Evolutionary conservation across 2,888 invertebrate genomes (phyloP).

Genomic region (Serripes groenlandicus): DNA sequence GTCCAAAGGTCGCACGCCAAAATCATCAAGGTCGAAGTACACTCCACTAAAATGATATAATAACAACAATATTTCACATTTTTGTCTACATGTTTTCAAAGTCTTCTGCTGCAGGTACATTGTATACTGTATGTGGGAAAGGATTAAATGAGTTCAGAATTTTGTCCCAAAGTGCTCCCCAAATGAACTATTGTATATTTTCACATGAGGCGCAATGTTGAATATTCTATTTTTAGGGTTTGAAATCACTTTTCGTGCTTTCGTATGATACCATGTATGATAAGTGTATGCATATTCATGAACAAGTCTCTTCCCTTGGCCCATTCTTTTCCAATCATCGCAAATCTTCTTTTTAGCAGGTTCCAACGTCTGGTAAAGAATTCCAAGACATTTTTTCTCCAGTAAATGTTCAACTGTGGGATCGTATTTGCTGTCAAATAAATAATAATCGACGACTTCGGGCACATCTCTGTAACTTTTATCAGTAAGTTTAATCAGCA

Average conservation of each 20-base stretch:
- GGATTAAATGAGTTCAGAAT: neutral
- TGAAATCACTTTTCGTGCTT: neutral
- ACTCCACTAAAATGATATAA: too few species aligned
- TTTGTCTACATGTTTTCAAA: too few species aligned
- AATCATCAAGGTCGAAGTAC: constrained; percentile 10
- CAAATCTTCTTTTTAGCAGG: constrained; percentile 10
- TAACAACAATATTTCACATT: too few species aligned
- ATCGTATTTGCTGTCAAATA: constrained; percentile 14
- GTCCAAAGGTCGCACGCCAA: neutral
- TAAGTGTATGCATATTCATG: constrained; percentile 1
- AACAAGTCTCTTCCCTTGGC: neutral
- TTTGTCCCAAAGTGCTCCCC: neutral
- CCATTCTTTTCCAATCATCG: constrained; percentile 8
- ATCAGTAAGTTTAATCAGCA: constrained; percentile 5
- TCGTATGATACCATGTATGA: constrained; percentile 11
- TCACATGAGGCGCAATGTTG: constrained; percentile 14
- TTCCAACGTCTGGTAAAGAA: neutral
- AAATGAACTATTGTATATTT: constrained; percentile 4
- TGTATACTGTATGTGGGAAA: too few species aligned
- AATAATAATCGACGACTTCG: neutral
- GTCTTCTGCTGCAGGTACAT: too few species aligned
- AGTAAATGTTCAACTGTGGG: neutral
- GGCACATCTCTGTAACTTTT: neutral
- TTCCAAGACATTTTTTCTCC: neutral
- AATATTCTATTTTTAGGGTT: constrained; percentile 1